Evolutionary conservation across 2,888 invertebrate species (phyloP), one percentile per base, ranked within the genome.

Genomic region (Sphaerophoria rueppellii): DNA sequence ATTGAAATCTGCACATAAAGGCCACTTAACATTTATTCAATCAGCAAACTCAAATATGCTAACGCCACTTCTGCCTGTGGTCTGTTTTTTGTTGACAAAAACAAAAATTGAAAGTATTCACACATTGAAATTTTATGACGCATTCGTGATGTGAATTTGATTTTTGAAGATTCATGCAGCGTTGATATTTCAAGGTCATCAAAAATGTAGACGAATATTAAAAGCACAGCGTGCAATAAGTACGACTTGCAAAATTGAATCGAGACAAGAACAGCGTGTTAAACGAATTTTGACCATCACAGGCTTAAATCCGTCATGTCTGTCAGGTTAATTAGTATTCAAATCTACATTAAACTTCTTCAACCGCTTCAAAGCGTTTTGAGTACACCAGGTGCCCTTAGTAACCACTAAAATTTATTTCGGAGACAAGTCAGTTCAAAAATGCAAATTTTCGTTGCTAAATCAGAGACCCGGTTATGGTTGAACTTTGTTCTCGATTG

Each of bases 161-260:
- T 63, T 34, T 65, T 12, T 34, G 58, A 67, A 71, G 67, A 73
- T 63, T 52, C 52, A 43, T 72, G 37, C 12, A n/a, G 48, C 61
- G 65, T 73, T 55, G 6, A 58, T 34, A 34, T 63, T 58, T 70
- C 82, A 83, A 83, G 82, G 82, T 83, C 82, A 74, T 35, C n/a
- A 24, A 24, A 24, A 24, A 24, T 24, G 24, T 24, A 24, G 2
- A 24, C 24, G 24, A 24, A 24, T 24, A 24, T 24, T 24, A 24
- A 24, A 24, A 24, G 24, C 24, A 24, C 24, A 24, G 24, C 24
- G 1, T 24, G 24, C 24, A 24, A 24, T 24, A 70, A 60, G 37
- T 58, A 70, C 54, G n/a, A 40, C 54, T 63, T 73, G 82, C 69
- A 82, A 43, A 40, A 24, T 1, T 9, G 11, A 24, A 24, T 24